Base-by-base conservation (phyloP, 37 sponge, comb jelly and placozoan genomes). In the Spongia lamella region DNA sequence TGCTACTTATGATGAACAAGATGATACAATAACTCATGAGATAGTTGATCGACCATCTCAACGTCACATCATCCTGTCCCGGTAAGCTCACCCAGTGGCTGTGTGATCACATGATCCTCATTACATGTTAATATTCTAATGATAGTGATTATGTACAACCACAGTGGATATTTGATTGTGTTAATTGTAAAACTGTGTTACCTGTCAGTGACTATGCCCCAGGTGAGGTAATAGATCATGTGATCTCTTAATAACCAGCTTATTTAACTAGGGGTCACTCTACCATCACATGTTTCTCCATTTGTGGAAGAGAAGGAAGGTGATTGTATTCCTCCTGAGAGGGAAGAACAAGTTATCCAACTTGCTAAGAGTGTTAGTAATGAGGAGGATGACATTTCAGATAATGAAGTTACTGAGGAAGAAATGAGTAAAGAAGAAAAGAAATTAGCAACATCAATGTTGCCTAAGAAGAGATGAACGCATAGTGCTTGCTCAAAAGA, bases 251-350 rank as follows among this genome's bases (percentile, higher is more conserved):
- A n/a, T n/a, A n/a, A n/a, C n/a, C n/a, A n/a, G n/a, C n/a, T n/a
- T n/a, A n/a, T n/a, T n/a, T n/a, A n/a, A n/a, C n/a, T n/a, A 43
- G 47, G 47, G 0, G 54, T 72, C 49, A 1, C 40, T 39, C 89
- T 97, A 33, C 99, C 99, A 47, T 93, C 99, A 19, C 99, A 97
- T 63, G 86, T 97, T 56, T 97, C 99, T 17, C 99, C 99, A 51
- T 97, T 97, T 78, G 88, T 87, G 50, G 77, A 85, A 50, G 93
- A 91, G 66, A 56, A 53, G 37, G 88, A 75, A 32, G 88, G 78
- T 16, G 95, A 94, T 61, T 96, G 93, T 76, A 50, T 93, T 9
- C 93, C 97, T 0, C 97, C 97, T 1, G 97, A 92, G 62, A 63
- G 83, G 65, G n/a, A n/a, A n/a, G 47, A 43, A 43, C 47, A 43